Conservation (phyloP, 2,797 vertebrate species). For the Lerista edwardsae region DNA sequence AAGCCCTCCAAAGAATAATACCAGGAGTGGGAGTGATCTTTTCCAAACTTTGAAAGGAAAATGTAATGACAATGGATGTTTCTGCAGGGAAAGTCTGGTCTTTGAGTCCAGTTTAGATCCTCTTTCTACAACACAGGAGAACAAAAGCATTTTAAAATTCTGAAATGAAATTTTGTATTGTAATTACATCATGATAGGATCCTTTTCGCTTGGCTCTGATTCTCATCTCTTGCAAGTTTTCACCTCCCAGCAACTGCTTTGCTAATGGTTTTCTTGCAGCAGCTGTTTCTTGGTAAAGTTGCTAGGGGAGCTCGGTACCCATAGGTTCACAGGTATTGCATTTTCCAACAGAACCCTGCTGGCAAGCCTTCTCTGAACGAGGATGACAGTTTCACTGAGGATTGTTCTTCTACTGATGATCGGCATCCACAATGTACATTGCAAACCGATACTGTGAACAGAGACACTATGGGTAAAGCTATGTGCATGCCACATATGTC, state of each 20-base stretch:
- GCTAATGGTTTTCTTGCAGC: neutral
- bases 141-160: neutral
- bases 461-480: constrained; percentile 33
- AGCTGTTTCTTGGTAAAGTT: neutral
- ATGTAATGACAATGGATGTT: neutral
- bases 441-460: neutral
- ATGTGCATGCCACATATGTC: neutral
- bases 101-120: neutral
- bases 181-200: neutral
- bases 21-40: neutral
- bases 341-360: constrained; percentile 45
- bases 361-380: constrained; percentile 74
- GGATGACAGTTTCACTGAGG: constrained; percentile 77
- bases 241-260: no score
- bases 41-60: neutral
- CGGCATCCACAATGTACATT: constrained; percentile 68
- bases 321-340: neutral
- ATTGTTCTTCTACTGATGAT: constrained; percentile 82
- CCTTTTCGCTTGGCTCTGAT: neutral
- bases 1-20: neutral
- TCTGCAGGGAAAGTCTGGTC: neutral
- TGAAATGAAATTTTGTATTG: neutral
- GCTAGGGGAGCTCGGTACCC: neutral
- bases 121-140: neutral
- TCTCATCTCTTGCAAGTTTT: neutral